Evolutionary conservation across 2,888 invertebrate genomes (phyloP), one percentile per base, ranked within the genome.

Genomic region (Bhutanitis thaidina): DNA sequence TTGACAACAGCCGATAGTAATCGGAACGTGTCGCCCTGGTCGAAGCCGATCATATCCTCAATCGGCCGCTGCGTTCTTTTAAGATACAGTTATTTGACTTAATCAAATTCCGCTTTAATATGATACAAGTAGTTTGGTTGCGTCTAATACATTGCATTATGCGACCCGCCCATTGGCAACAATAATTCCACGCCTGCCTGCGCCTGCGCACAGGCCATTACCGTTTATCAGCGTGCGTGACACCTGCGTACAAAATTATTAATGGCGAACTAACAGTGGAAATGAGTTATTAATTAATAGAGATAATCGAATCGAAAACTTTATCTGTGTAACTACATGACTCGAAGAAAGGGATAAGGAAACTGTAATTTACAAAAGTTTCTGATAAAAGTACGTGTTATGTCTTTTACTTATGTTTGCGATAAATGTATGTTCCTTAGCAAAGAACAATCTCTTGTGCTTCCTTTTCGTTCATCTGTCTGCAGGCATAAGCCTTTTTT

Each of bases 241-340:
- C 67, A 65, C 60, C 64, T 55, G 59, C 52, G 58, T 59, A 60
- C 61, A 66, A 69, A 71, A 70, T 68, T 70, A 70, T 72, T 69
- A 71, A 69, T 65, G 68, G 57, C 61, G 62, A 67, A 66, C 61
- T 63, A 59, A 54, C 54, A 59, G 68, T 61, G 71, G 69, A 72
- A 75, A 69, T 64, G 56, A 65, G 65, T 71, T 67, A 69, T 67
- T 64, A 61, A 65, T 61, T 68, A 65, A 71, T 66, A 61, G 61
- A 60, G 59, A 53, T 67, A 64, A 66, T 74, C 57, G 58, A 61
- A 58, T 67, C 64, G 69, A 70, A 69, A 74, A 69, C 63, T 60
- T 56, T 43, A 43, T 32, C 20, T 34, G 32, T 3, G 12, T 12
- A 13, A 16, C 16, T 34, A 41, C 9, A 7, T 9, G 3, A 36